Percentiles rank a stretch among this genome's conserved stretches.
Evolutionary conservation across 2,797 vertebrate species (phyloP).

Genomic region (Triplophysa yarkandensis): DNA sequence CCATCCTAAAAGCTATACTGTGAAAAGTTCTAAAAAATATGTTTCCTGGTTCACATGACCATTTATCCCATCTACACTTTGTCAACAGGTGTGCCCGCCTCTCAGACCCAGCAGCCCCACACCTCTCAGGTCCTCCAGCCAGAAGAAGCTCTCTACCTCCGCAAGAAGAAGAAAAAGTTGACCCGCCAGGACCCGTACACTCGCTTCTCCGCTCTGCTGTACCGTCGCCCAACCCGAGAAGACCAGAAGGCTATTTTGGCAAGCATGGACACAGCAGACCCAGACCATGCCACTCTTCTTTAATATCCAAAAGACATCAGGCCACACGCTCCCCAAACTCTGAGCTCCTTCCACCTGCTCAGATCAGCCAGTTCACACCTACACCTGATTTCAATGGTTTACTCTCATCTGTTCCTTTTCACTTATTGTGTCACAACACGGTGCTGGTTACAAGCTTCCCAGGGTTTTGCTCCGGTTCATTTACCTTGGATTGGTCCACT

Average conservation of each 20-base stretch:
- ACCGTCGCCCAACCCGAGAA: conserved; percentile 87
- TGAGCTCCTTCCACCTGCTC: conserved; percentile 50
- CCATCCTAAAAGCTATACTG: too few relatives aligned
- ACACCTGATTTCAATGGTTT: conserved; percentile 34
- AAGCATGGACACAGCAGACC: conserved; percentile 91
- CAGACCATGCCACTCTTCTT: conserved; percentile 90
- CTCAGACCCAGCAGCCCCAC: conserved; percentile 98
- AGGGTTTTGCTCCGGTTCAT: conserved; percentile 80
- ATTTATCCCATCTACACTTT: conserved; percentile 30
- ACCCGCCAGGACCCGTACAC: conserved; percentile 90
- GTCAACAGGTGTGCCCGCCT: conserved; percentile 88
- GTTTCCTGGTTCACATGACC: not conserved
- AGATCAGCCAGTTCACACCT: conserved; percentile 50
- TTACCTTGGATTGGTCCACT: conserved; percentile 32
- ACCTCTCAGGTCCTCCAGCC: conserved; percentile 97
- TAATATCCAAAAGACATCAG: conserved; percentile 72
- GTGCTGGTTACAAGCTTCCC: conserved; percentile 57
- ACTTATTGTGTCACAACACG: conserved; percentile 32
- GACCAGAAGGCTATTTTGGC: conserved; percentile 98
- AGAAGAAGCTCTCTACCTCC: conserved; percentile 99
- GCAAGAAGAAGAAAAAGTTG: conserved; percentile 97
- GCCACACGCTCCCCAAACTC: conserved; percentile 60
- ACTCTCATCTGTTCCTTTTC: conserved; percentile 31
- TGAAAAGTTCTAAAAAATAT: not conserved
- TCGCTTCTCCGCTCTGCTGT: conserved; percentile 94